Base-by-base conservation (phyloP, 2,888 invertebrate species). In the Aleiodes testaceus region DNA sequence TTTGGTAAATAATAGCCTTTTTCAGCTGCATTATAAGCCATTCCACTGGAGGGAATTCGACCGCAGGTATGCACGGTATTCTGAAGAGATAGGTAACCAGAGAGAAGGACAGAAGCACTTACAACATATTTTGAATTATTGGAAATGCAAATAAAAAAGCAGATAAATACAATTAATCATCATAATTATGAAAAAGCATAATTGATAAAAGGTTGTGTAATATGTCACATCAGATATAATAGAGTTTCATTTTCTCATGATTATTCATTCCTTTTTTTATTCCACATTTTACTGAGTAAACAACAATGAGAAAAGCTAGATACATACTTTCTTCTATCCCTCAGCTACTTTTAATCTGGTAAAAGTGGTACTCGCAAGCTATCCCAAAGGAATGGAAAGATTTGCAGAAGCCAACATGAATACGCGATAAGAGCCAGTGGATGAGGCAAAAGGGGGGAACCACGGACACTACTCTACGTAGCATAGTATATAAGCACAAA, bases 401-500 rank as follows among this genome's bases (percentile, higher is more conserved):
- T 77, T 77, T 74, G 72, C 75, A 72, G 72, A 74, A 73, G 73
- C 71, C 74, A 50, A 71, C 72, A 73, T 47, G 74, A 75, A 73
- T 69, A 67, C 70, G 63, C 72, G 77, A 77, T 77, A 77, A 53
- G 20, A 61, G 66, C 14, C 42, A 30, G 66, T 71, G 69, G 63
- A 63, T 72, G 72, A 80, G 81, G 80, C 79, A 82, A 80, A 80
- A 66, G 55, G 44, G 55, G 44, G 26, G 20, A 45, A 63, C 49
- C 49, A 72, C 50, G 70, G 65, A 52, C 66, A 59, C 66, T 59
- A 66, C 65, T 70, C 69, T 66, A 26, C 63, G 66, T 18, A n/a
- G 26, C 14, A 30, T n/a, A 22, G 26, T 53, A 53, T 74, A 72
- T 78, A 78, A 80, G 84, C 81, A 81, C 81, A 82, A 84, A 80